phyloP scores from a whole-genome alignment of 2,888 invertebrate species.

The Coleophora flavipennella region DNA sequence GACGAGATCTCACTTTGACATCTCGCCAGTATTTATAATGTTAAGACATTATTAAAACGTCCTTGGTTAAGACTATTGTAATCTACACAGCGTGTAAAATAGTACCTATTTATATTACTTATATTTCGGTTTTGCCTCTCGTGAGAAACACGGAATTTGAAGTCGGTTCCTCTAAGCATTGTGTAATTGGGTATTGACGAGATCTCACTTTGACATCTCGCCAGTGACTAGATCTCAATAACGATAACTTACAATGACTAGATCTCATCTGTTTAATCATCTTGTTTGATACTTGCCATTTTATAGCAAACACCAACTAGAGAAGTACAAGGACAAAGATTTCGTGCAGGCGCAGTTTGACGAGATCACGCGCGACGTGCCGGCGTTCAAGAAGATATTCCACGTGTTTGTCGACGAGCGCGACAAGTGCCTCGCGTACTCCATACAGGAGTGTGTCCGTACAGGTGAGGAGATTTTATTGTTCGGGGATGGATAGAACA shows the following conservation, averaged over 20 bases:
- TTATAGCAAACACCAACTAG: conserved; percentile 48
- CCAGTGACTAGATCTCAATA: background rate
- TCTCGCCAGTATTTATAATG: background rate
- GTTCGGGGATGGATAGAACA: too few relatives aligned
- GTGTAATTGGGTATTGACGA: background rate
- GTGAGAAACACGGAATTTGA: too few relatives aligned
- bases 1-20: background rate
- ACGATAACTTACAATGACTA: too few relatives aligned
- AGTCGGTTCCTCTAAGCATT: background rate
- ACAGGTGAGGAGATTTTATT: conserved; percentile 28
- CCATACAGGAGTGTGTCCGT: conserved; percentile 59
- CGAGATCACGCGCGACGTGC: conserved; percentile 56
- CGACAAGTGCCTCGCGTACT: conserved; percentile 60
- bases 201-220: background rate
- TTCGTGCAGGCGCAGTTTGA: conserved; percentile 62
- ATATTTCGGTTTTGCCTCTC: too few relatives aligned
- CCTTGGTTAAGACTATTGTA: too few relatives aligned
- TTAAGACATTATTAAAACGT: too few relatives aligned
- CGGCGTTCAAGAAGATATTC: conserved; percentile 64
- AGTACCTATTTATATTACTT: too few relatives aligned
- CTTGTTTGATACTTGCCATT: too few relatives aligned
- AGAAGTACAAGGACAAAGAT: conserved; percentile 56
- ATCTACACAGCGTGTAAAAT: too few relatives aligned
- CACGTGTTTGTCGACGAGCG: conserved; percentile 65
- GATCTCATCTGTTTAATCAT: too few relatives aligned